A percentile compares a stretch with the other conserved stretches of the same genome.
Conservation (phyloP, 2,113 vertebrate genomes). For the Lanius ludovicianus region DNA sequence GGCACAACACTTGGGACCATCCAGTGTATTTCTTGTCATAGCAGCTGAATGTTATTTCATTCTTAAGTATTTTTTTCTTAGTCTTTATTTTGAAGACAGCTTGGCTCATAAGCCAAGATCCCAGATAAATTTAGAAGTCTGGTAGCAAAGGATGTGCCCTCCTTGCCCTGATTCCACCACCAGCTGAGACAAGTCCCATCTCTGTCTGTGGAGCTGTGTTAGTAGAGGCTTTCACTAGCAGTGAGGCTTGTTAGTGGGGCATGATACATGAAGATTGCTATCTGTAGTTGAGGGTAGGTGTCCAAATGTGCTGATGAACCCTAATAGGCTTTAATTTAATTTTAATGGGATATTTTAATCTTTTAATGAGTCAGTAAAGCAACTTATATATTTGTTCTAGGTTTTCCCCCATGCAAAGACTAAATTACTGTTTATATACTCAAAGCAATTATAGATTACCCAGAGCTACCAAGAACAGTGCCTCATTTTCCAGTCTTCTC, state of each 20-base stretch:
- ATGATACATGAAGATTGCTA: fast-evolving
- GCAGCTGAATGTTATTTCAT: not conserved
- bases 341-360: not conserved
- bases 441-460: not conserved
- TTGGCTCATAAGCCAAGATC: not conserved
- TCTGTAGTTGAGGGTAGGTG: not conserved
- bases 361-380: not conserved
- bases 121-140: not conserved
- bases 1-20: not conserved
- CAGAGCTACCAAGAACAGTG: not conserved
- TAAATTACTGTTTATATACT: not conserved
- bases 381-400: not conserved
- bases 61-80: not conserved
- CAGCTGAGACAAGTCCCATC: not conserved
- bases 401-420: not conserved
- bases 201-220: not conserved
- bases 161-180: not conserved
- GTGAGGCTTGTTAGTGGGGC: not conserved
- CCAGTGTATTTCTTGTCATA: not conserved
- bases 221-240: not conserved
- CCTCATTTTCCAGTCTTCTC: not conserved
- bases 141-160: not conserved
- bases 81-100: not conserved
- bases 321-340: not conserved
- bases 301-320: not conserved